Evolutionary conservation across 2,113 vertebrate genomes (phyloP).

Genomic region (Chloebia gouldiae): DNA sequence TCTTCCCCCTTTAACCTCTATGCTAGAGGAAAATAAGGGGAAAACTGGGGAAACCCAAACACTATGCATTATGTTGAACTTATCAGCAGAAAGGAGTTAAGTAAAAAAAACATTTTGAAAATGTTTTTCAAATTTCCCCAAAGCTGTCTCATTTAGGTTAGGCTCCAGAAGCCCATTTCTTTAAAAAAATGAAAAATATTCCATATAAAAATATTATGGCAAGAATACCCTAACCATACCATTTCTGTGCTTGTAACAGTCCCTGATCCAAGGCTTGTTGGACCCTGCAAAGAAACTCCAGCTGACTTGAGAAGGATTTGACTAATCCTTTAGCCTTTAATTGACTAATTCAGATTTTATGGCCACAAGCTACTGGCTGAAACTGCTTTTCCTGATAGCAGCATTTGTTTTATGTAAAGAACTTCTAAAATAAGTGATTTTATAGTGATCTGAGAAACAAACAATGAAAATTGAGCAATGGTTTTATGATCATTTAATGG

Average conservation of each 20-base stretch:
- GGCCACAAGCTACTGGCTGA: background rate
- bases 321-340: slow-evolving; percentile 45
- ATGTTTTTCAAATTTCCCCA: too few species aligned
- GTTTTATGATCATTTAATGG: background rate
- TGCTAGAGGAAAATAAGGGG: background rate
- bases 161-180: background rate
- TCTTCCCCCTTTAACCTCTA: background rate
- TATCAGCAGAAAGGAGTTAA: background rate
- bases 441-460: background rate
- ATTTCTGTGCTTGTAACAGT: background rate
- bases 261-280: background rate
- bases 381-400: background rate
- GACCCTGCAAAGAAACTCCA: background rate
- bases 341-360: slow-evolving; percentile 42
- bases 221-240: background rate
- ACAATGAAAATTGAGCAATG: background rate
- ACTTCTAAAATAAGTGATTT: background rate
- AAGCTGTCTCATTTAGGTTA: background rate
- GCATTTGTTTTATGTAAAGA: background rate
- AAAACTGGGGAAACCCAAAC: background rate
- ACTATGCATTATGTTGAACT: background rate
- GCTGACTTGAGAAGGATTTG: slow-evolving; percentile 22
- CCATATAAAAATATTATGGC: background rate
- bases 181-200: background rate
- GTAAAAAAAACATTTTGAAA: background rate